Evolutionary conservation across 2,113 vertebrate species (phyloP), one percentile per base, ranked within the genome.

Genomic region (Cyprinodon tularosa): DNA sequence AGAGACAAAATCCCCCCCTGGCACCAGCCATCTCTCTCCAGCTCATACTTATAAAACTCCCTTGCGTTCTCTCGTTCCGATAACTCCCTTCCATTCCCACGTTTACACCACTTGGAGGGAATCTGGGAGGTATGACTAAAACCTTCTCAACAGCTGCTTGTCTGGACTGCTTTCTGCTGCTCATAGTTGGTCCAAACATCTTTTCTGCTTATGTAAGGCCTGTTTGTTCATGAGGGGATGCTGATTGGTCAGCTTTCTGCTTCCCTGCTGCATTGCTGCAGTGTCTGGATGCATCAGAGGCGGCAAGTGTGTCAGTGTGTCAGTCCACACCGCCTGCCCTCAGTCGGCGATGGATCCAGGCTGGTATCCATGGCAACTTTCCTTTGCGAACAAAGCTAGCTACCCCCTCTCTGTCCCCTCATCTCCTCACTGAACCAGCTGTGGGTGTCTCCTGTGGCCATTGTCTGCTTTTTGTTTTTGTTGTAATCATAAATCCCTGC

Each of bases 311-410:
- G 88, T 90, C 81, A 83, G 62, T 72, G 80, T 72, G 71, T 77
- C 66, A 73, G 60, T 84, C 78, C 81, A 82, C 77, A 82, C 81
- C 36, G 66, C 14, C 72, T 74, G 71, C 64, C 85, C 88, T 89
- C 87, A 84, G 84, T 90, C 89, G 69, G 44, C 44, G 66, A 61
- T 57, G 74, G 75, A 78, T 81, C 79, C 71, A 91, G 73, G 72
- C 71, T 64, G 66, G 82, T 95, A 71, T 82, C 93, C 91, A 92
- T 91, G 53, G 91, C 77, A 93, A 95, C 93, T 81, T 42, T 83
- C 65, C 74, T 88, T 63, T 70, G 74, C 72, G 88, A 91, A 93
- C 86, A 92, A 94, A 92, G 91, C 90, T 82, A 84, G 70, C 69
- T 62, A 74, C 83, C 74, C 73, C 63, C 77, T 9, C 45, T 47